These are phyloP conservation scores for Plestiodon gilberti DNA, from an alignment of 2,113 vertebrate genomes.

Conservation along the genomic window DNA sequence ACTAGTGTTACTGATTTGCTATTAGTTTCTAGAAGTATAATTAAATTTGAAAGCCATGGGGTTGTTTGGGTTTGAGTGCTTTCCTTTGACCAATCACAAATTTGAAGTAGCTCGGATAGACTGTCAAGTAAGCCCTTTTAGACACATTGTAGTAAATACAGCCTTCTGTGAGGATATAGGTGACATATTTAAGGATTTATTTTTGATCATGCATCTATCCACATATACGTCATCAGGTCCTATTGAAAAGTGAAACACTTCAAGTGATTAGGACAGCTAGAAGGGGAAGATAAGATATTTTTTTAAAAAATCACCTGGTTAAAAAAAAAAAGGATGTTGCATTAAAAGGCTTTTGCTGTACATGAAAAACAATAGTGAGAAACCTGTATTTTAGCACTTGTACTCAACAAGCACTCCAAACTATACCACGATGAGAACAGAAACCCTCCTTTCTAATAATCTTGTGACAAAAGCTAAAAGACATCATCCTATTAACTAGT, in stretches of 20 bases:
- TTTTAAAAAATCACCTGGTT: constrained; percentile 92
- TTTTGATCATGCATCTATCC: constrained; percentile 71
- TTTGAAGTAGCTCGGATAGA: constrained; percentile 32
- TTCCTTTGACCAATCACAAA: constrained; percentile 29
- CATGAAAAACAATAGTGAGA: constrained; percentile 87
- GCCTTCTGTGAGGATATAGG: constrained; percentile 49
- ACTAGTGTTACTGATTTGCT: constrained; percentile 20
- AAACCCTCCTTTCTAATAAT: constrained; percentile 98
- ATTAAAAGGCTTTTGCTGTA: constrained; percentile 90
- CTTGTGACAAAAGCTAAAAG: constrained; percentile 99
- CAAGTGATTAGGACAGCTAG: constrained; percentile 91
- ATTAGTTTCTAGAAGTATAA: constrained; percentile 45
- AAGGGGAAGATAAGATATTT: constrained; percentile 87
- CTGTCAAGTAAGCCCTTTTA: constrained; percentile 23
- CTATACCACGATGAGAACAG: constrained; percentile 84
- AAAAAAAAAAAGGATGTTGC: constrained; percentile 92
- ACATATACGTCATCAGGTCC: constrained; percentile 75
- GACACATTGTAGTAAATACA: constrained; percentile 49
- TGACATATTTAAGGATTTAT: constrained; percentile 52
- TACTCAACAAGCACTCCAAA: constrained; percentile 90
- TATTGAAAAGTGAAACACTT: constrained; percentile 84
- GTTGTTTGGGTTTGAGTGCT: constrained; percentile 34
- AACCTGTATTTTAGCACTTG: constrained; percentile 92
- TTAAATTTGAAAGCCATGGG: constrained; percentile 51
- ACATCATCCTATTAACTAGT: constrained; percentile 99